phyloP scores from a whole-genome alignment of 2,797 vertebrate genomes.

The Scolopax bukidnonensis region DNA sequence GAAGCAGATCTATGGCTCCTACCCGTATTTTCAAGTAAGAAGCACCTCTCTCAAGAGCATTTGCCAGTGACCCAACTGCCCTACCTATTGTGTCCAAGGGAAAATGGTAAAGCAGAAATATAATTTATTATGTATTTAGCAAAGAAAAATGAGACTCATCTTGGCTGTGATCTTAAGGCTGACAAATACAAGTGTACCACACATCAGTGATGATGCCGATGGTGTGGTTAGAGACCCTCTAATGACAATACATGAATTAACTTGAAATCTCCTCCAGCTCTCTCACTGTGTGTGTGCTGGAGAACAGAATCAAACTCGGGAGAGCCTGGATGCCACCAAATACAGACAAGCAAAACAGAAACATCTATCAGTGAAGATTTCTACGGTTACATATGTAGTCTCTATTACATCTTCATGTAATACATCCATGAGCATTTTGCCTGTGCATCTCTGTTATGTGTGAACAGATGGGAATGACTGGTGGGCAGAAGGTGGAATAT shows the following conservation, averaged over 20 bases:
- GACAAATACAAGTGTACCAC: background rate
- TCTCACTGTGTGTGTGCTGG: background rate
- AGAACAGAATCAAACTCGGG: background rate
- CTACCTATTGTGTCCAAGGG: background rate
- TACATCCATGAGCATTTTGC: background rate
- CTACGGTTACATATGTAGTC: rapidly evolving
- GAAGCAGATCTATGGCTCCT: background rate
- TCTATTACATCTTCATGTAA: background rate
- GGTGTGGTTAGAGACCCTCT: background rate
- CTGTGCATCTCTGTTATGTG: background rate
- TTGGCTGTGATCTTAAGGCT: background rate
- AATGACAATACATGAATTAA: background rate
- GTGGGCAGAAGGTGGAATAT: background rate
- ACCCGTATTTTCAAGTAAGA: background rate
- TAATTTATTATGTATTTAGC: background rate
- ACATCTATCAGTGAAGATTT: background rate
- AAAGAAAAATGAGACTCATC: background rate
- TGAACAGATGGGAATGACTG: background rate
- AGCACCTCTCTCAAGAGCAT: background rate
- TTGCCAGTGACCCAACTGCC: background rate
- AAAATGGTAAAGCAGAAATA: background rate
- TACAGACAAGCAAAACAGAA: background rate
- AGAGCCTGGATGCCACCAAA: background rate
- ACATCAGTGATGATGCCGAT: background rate
- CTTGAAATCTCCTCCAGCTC: background rate